Base-by-base conservation (phyloP, 2,113 vertebrate genomes). In the Sebastes fasciatus region DNA sequence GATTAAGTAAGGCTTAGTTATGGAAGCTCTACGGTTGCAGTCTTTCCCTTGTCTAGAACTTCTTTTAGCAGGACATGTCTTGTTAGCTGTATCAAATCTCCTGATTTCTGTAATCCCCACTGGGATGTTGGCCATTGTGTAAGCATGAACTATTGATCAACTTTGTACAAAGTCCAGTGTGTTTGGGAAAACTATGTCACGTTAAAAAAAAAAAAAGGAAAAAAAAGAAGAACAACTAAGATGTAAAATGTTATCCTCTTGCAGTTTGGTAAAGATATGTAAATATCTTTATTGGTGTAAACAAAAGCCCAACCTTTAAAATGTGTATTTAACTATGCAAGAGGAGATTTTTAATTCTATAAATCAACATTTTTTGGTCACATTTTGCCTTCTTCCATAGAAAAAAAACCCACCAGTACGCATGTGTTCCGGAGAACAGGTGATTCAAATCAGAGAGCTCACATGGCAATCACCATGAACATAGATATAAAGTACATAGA, bases 1-100 rank as follows among this genome's bases (percentile, higher is more conserved):
- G 85, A 92, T 90, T 90, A 89, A 80, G 61, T 42, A 69, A 26
- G 85, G 85, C 77, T 93, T 94, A 88, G 89, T 83, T 80, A 63
- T 63, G 69, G 80, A 81, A 84, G 84, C 78, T 79, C 75, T 17
- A 42, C 14, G 45, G 75, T 71, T 60, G 26, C 60, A 68, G 54
- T 73, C 52, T 76, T 77, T 76, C 21, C 21, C 68, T 82, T 75
- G 65, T 89, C 55, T 45, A 43, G 26, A 82, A 74, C 17, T 63
- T 80, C 8, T 60, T 87, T 74, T 40, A 67, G 65, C 21, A 62
- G 51, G 46, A 86, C 67, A 73, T 78, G 79, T 82, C 68, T 62
- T 74, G 77, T 74, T 64, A 58, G 54, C 52, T 40, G 49, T 57
- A 46, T 85, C 8, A 52, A 46, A 17, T 70, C 67, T 63, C 49